Evolutionary conservation across 1,140 invertebrate genomes (phyloP).

Genomic region (Elymnias hypermnestra): DNA sequence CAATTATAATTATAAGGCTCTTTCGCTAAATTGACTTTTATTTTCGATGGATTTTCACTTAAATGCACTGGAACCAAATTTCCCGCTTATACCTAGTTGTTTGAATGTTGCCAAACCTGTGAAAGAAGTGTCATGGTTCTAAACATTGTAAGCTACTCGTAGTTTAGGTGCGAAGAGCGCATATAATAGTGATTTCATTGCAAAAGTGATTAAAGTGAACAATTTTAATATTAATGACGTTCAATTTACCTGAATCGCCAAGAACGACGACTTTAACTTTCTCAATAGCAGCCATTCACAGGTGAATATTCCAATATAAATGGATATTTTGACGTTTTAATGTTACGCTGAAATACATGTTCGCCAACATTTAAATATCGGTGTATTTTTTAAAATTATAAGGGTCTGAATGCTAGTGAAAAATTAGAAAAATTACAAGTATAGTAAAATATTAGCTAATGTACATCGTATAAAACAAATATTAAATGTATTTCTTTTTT

Average conservation of each 20-base stretch:
- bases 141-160: constrained; percentile 49
- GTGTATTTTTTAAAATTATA: no score
- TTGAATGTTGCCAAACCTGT: constrained; percentile 41
- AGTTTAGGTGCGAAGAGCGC: constrained; percentile 27
- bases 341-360: constrained; percentile 16
- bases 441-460: not conserved
- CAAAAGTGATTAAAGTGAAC: constrained; percentile 24
- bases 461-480: no score
- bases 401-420: no score
- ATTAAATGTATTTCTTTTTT: no score
- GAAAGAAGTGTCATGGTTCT: constrained; percentile 39
- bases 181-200: constrained; percentile 13
- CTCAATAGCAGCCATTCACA: constrained; percentile 84
- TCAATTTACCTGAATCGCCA: constrained; percentile 89
- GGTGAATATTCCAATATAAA: constrained; percentile 32
- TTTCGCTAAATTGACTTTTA: no score
- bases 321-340: constrained; percentile 44
- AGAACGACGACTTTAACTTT: constrained; percentile 94
- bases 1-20: no score
- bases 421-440: no score
- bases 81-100: constrained; percentile 25
- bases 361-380: constrained; percentile 19
- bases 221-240: constrained; percentile 22
- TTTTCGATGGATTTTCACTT: no score
- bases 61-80: no score